Evolutionary conservation across 2,113 vertebrate species (phyloP).

Genomic region (Ailurus styani): DNA sequence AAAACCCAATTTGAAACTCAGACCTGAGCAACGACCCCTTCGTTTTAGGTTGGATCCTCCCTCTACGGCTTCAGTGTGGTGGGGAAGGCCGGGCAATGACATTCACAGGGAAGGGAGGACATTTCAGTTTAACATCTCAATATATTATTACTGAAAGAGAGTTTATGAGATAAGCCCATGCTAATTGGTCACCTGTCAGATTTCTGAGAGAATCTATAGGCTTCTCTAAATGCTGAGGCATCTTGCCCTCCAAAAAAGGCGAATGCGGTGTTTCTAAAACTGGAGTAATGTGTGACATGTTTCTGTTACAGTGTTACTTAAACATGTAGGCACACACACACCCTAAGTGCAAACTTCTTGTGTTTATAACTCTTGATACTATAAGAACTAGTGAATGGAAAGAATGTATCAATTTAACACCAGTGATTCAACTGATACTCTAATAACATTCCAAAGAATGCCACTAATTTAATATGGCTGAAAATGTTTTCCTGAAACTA

Average conservation of each 20-base stretch:
- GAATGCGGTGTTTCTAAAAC: neutral
- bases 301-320: neutral
- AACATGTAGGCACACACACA: neutral
- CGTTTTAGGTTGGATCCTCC: neutral
- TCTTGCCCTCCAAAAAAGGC: neutral
- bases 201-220: neutral
- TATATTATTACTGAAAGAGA: neutral
- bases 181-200: neutral
- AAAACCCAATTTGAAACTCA: conserved; percentile 1
- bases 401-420: neutral
- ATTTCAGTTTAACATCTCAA: neutral
- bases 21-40: neutral
- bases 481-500: neutral
- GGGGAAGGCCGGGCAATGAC: neutral
- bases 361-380: neutral
- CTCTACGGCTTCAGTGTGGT: neutral
- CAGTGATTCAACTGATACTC: neutral
- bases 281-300: neutral
- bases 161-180: neutral
- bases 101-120: neutral
- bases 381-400: neutral
- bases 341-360: neutral
- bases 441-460: neutral
- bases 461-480: neutral
- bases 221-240: neutral